A percentile compares a stretch with the other conserved stretches of the same genome.
These are phyloP conservation scores for Euzophera pinguis DNA, from an alignment of 2,888 invertebrate species.

Conservation along the genomic window DNA sequence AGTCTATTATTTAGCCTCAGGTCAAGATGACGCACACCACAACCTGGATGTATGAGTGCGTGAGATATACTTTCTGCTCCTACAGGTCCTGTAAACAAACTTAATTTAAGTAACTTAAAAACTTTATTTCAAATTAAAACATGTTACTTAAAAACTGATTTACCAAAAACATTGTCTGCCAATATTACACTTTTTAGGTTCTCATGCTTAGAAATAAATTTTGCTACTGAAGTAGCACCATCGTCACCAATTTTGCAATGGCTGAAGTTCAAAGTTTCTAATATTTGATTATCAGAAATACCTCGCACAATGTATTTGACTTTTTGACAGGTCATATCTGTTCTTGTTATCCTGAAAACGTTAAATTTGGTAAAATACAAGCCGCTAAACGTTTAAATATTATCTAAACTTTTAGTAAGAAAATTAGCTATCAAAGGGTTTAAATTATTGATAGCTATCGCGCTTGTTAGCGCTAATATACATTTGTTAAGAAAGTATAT, in stretches of 20 bases:
- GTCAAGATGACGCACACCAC: slow-evolving; percentile 59
- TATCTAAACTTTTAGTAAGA: too few species aligned
- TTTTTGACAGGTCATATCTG: slow-evolving; percentile 67
- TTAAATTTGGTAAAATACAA: too few species aligned
- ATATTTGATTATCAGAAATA: slow-evolving; percentile 50
- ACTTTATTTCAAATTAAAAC: too few species aligned
- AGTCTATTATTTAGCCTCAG: slow-evolving; percentile 64
- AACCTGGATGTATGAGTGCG: slow-evolving; percentile 60
- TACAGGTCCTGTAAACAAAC: slow-evolving; percentile 42
- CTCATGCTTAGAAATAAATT: slow-evolving; percentile 70
- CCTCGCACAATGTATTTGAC: slow-evolving; percentile 67
- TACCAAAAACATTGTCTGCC: slow-evolving; percentile 77
- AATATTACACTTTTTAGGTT: slow-evolving; percentile 68
- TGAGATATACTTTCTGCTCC: slow-evolving; percentile 66
- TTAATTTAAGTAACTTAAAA: slow-evolving; percentile 1
- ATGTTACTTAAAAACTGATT: not conserved
- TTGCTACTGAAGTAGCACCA: slow-evolving; percentile 81
- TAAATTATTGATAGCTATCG: too few species aligned
- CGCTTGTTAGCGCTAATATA: too few species aligned
- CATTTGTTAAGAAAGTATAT: too few species aligned
- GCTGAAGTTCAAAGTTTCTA: slow-evolving; percentile 82
- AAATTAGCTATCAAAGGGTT: too few species aligned
- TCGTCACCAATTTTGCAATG: slow-evolving; percentile 82
- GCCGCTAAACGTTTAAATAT: too few species aligned
- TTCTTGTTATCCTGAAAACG: slow-evolving; percentile 60